Evolutionary conservation across 2,797 vertebrate genomes (phyloP).

Genomic region (Otus scops): DNA sequence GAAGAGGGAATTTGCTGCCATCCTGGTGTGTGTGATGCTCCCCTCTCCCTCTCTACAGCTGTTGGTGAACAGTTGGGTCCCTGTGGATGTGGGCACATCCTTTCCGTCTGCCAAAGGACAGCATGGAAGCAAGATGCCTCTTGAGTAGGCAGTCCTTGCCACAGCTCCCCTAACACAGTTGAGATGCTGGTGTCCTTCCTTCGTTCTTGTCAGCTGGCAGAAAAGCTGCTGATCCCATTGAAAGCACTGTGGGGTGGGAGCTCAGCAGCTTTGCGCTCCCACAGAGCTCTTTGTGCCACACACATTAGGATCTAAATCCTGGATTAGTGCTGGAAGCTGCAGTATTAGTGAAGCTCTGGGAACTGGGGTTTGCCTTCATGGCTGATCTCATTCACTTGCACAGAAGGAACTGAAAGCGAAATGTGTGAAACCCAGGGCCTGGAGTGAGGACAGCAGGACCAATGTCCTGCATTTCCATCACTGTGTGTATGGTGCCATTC

Average conservation of each 20-base stretch:
- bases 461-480: background rate
- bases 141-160: background rate
- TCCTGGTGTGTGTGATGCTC: accelerated
- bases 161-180: background rate
- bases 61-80: background rate
- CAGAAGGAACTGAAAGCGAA: background rate
- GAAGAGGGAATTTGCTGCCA: background rate
- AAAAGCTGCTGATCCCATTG: slow-evolving; percentile 42
- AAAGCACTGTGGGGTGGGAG: background rate
- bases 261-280: slow-evolving; percentile 40
- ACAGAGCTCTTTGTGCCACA: background rate
- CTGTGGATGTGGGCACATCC: background rate
- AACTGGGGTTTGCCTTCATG: background rate
- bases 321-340: slow-evolving; percentile 61
- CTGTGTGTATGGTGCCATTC: background rate
- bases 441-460: background rate
- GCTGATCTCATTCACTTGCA: background rate
- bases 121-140: background rate
- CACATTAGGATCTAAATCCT: slow-evolving; percentile 58
- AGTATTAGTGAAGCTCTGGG: slow-evolving; percentile 13
- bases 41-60: background rate
- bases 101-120: background rate
- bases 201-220: slow-evolving; percentile 25
- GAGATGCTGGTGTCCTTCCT: slow-evolving; percentile 36
- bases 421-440: background rate